phyloP scores from a whole-genome alignment of 1,140 invertebrate species.

The Dendroctonus valens region DNA sequence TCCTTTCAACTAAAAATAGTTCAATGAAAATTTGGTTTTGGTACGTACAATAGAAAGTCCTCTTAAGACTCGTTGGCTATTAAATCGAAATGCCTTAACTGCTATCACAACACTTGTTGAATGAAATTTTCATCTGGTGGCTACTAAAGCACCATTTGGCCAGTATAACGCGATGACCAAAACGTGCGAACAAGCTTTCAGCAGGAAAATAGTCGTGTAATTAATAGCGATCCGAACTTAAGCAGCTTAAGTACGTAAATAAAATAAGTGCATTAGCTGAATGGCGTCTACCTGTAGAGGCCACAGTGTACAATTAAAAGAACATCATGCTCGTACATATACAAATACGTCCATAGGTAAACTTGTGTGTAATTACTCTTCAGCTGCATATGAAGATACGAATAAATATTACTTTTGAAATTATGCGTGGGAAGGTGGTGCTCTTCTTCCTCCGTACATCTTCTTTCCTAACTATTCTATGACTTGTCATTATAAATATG shows the following conservation, averaged over 20 bases:
- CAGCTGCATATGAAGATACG: conserved; percentile 1
- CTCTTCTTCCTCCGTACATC: neutral
- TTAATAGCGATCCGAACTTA: conserved; percentile 1
- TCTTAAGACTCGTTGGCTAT: too few species aligned
- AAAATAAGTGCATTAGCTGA: neutral
- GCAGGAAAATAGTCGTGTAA: neutral
- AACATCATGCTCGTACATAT: too few species aligned
- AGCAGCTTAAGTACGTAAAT: conserved; percentile 2
- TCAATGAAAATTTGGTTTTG: too few species aligned
- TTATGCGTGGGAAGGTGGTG: neutral
- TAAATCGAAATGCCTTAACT: too few species aligned
- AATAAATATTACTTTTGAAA: conserved; percentile 3
- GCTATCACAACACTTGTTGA: too few species aligned
- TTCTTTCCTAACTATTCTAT: neutral
- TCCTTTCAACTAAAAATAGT: too few species aligned
- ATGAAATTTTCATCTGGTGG: too few species aligned
- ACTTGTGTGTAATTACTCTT: conserved; percentile 1
- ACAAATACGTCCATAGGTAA: neutral
- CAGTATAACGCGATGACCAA: too few species aligned
- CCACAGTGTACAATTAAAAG: neutral
- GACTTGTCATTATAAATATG: too few species aligned
- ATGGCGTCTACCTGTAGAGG: neutral
- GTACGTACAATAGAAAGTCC: too few species aligned
- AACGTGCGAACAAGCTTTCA: neutral
- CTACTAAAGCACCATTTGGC: too few species aligned